A percentile compares a stretch with the other conserved stretches of the same genome.
These are phyloP conservation scores for Cephus pulcher DNA, from an alignment of 2,888 invertebrate genomes.

Conservation along the genomic window DNA sequence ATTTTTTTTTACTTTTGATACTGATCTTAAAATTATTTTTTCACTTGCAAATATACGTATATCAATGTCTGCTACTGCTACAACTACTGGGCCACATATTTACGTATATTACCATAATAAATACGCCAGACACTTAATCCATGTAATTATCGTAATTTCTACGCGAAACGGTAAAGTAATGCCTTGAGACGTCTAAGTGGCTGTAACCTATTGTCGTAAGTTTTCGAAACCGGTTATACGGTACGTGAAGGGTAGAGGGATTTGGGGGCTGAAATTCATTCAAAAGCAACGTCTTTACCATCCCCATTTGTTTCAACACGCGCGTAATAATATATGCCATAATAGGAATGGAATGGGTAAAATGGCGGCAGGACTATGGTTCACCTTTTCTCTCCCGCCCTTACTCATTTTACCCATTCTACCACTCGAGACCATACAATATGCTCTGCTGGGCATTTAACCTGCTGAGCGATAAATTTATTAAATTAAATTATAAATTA, in stretches of 20 bases:
- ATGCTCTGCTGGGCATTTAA: conserved; percentile 26
- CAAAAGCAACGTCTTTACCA: neutral
- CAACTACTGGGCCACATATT: neutral
- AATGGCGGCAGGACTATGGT: neutral
- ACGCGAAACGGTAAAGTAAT: neutral
- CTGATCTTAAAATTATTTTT: neutral
- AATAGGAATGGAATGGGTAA: neutral
- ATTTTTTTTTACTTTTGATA: neutral
- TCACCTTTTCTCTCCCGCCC: neutral
- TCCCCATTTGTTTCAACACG: neutral
- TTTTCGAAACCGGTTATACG: neutral
- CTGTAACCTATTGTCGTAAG: neutral
- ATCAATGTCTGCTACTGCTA: neutral
- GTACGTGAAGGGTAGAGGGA: neutral
- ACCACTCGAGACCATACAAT: neutral
- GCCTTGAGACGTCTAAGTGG: neutral
- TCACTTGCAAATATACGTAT: neutral
- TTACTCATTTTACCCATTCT: neutral
- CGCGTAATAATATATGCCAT: neutral
- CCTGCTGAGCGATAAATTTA: conserved; percentile 34
- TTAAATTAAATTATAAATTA: conserved; percentile 37
- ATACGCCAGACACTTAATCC: neutral
- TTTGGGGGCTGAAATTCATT: neutral
- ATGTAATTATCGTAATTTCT: neutral
- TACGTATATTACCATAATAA: neutral